These are phyloP conservation scores for Alauda arvensis DNA, from an alignment of 2,797 vertebrate genomes.

Conservation along the genomic window DNA sequence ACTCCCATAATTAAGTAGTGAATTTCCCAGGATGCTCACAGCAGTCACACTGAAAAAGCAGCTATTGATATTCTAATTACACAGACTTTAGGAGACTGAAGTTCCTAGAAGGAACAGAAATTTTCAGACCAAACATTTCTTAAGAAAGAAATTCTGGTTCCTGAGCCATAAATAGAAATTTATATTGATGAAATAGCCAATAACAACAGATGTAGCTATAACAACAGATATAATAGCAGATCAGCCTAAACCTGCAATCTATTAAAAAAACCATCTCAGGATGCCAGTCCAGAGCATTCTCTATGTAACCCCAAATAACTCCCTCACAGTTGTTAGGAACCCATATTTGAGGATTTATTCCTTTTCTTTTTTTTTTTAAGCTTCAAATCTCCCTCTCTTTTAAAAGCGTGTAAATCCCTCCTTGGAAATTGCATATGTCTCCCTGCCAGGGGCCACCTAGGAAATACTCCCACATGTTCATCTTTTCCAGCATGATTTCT, in stretches of 20 bases:
- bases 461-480: background rate
- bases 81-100: background rate
- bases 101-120: background rate
- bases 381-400: background rate
- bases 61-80: slow-evolving; percentile 4
- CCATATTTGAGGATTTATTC: background rate
- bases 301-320: background rate
- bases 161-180: background rate
- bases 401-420: background rate
- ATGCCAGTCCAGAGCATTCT: background rate
- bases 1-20: background rate
- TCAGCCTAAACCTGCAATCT: background rate
- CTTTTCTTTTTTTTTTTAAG: rapidly evolving
- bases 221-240: background rate
- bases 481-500: background rate
- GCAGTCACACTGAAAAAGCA: background rate
- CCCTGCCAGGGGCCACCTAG: background rate
- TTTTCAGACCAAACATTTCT: background rate
- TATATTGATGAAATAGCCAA: background rate
- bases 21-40: background rate
- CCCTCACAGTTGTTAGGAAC: background rate
- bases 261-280: background rate
- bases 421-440: background rate
- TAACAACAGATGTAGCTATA: background rate
- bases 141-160: background rate